These are phyloP conservation scores for Berghia stephanieae DNA, from an alignment of 1,140 invertebrate species.

Conservation along the genomic window DNA sequence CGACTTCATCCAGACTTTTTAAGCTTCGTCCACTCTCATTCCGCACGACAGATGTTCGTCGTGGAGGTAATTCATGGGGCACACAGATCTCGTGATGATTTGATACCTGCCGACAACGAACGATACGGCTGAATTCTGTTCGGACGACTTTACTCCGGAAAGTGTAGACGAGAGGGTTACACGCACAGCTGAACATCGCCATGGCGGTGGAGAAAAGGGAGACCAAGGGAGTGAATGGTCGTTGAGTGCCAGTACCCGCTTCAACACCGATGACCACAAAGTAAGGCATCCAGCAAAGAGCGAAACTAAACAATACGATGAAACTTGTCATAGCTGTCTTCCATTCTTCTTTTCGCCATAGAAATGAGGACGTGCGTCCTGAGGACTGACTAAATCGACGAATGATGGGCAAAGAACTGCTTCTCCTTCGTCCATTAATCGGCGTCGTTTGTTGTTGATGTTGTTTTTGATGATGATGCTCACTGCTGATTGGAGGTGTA, in stretches of 20 bases:
- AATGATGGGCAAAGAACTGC: constrained; percentile 56
- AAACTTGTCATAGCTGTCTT: constrained; percentile 71
- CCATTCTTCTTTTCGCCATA: constrained; percentile 70
- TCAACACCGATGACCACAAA: constrained; percentile 65
- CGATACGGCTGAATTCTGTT: constrained; percentile 46
- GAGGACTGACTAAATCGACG: constrained; percentile 55
- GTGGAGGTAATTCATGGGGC: neutral
- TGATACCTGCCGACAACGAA: constrained; percentile 27
- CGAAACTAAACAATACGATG: constrained; percentile 70
- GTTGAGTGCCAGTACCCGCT: constrained; percentile 38
- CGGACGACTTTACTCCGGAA: constrained; percentile 69
- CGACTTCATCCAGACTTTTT: neutral
- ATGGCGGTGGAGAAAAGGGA: constrained; percentile 54
- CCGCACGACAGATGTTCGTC: neutral
- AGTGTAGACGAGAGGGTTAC: constrained; percentile 72
- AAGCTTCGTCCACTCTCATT: constrained; percentile 11
- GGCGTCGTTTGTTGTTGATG: constrained; percentile 36
- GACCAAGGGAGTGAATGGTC: constrained; percentile 45
- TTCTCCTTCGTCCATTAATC: constrained; percentile 46
- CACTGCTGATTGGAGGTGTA: constrained; percentile 21
- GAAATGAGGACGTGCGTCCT: constrained; percentile 40
- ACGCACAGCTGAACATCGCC: constrained; percentile 63
- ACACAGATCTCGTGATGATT: neutral
- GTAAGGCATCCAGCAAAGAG: constrained; percentile 71
- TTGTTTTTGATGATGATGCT: constrained; percentile 25